Percentiles rank a stretch among this genome's conserved stretches.
Conservation (phyloP, 2,797 vertebrate species). For the Hozukius guyotensis region DNA sequence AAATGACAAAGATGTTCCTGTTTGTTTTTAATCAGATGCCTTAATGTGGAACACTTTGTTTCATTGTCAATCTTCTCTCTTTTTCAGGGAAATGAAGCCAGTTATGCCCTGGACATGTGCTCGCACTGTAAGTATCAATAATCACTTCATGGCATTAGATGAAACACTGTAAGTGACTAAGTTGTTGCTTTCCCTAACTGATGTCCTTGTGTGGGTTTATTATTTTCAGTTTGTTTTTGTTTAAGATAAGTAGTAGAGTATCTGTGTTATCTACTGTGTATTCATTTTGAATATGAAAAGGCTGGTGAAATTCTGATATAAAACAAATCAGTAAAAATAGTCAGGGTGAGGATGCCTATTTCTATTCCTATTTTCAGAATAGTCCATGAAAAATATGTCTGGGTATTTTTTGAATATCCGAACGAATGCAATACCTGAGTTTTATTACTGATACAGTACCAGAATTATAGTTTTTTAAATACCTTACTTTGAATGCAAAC, state of each 20-base stretch:
- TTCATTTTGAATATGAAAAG: not conserved
- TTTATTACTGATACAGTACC: not conserved
- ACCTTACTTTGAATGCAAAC: not conserved
- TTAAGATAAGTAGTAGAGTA: not conserved
- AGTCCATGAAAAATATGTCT: not conserved
- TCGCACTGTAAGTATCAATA: slow-evolving; percentile 91
- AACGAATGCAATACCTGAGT: not conserved
- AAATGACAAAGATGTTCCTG: too few relatives aligned
- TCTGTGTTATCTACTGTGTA: not conserved
- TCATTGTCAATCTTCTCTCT: slow-evolving; percentile 24
- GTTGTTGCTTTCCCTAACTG: not conserved
- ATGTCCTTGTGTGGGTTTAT: not conserved
- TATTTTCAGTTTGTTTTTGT: not conserved
- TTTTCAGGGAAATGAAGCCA: slow-evolving; percentile 95
- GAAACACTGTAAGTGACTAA: not conserved
- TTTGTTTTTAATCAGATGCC: not conserved
- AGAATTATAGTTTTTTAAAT: not conserved
- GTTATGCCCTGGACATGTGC: slow-evolving; percentile 98
- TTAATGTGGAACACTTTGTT: not conserved
- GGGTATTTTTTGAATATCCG: not conserved
- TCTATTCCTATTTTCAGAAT: not conserved
- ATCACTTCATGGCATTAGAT: too few relatives aligned
- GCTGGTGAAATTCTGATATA: too few relatives aligned
- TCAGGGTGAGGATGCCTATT: not conserved
- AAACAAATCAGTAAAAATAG: not conserved